phyloP scores from a whole-genome alignment of 2,113 vertebrate genomes.

The Rhabdomys dilectus region DNA sequence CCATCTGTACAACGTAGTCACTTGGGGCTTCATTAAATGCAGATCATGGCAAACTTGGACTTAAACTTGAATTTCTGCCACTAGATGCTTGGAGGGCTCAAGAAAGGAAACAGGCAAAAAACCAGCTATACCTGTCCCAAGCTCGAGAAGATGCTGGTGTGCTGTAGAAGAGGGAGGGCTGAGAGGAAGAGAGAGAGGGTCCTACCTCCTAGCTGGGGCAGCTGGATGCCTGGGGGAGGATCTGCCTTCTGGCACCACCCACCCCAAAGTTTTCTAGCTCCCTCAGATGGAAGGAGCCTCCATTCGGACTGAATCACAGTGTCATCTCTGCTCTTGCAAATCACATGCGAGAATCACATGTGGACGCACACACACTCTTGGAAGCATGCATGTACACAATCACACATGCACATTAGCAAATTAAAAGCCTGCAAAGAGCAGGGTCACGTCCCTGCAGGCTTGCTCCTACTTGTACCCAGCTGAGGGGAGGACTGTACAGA shows the following conservation, averaged over 20 bases:
- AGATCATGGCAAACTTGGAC: neutral
- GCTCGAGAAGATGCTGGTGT: neutral
- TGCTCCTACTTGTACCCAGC: no score
- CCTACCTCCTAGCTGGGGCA: neutral
- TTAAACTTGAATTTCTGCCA: neutral
- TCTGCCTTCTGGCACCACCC: neutral
- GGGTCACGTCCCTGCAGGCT: neutral
- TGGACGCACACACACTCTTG: neutral
- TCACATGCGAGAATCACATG: neutral
- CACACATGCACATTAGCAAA: neutral
- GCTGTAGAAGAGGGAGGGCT: constrained; percentile 1
- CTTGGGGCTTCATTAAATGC: neutral
- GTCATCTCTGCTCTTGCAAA: neutral
- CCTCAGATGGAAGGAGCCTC: neutral
- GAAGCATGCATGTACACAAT: neutral
- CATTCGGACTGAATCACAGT: neutral
- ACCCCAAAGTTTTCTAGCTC: neutral
- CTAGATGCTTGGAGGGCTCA: neutral
- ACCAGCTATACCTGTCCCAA: neutral
- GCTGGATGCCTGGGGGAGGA: neutral
- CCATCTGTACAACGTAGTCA: accelerated
- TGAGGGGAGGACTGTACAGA: no score
- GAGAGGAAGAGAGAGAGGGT: accelerated
- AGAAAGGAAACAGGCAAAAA: neutral
- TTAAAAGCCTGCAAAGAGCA: neutral